Base-by-base conservation (phyloP, 2,888 invertebrate species). In the Pimpla rufipes region DNA sequence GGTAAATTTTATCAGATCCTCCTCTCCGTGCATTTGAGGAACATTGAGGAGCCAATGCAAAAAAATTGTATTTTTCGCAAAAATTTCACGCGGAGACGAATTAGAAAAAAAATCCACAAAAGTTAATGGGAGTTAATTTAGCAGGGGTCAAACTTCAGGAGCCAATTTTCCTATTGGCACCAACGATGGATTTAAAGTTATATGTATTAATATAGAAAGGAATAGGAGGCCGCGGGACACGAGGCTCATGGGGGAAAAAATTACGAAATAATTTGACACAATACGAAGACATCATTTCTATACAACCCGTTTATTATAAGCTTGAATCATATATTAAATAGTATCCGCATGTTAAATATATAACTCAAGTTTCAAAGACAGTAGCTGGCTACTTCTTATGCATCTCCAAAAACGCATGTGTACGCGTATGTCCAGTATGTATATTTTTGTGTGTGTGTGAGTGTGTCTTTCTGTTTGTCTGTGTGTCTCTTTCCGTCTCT, bases 291-390 rank as follows among this genome's bases (percentile, higher is more conserved):
- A 64, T 80, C 73, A 84, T 68, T 90, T 90, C 89, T 92, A 91
- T 92, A 91, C 91, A 92, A 91, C 91, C 91, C 90, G 89, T 92
- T 91, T 92, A 92, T 92, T 92, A 86, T 91, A 92, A 90, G 91
- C 91, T 91, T 90, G 90, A 91, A 91, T 91, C 89, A 90, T 91
- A 91, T 91, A 91, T 92, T 90, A 91, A 91, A 91, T 91, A 89
- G 86, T 90, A 89, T 86, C 88, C 88, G n/a, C n/a, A 88, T 88
- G 88, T 88, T 90, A 89, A 91, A 90, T 90, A 89, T 90, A 91
- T 88, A 92, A 90, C 91, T 90, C 90, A 91, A 91, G 88, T 89
- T 90, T 89, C 86, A 86, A 90, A 88, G 87, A 87, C 87, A 87
- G 86, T 85, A 88, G 87, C 75, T 81, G 21, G 55, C 78, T 83